Base-by-base conservation (phyloP, 2,888 invertebrate species). In the Acrobeloides nanus region DNA sequence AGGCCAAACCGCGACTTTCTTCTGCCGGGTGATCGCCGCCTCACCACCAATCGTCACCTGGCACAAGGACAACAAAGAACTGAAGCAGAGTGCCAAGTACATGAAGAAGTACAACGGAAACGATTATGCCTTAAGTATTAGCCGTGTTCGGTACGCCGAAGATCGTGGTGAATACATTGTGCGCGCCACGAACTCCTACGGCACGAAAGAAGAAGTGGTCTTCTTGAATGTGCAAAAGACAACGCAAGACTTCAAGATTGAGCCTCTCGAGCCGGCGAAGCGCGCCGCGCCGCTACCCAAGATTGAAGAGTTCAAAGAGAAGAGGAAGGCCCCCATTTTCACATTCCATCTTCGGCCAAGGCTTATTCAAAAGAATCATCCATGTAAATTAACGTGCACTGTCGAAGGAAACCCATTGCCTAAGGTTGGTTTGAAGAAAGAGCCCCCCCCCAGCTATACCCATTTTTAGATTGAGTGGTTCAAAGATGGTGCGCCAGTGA, bases 261-360 rank as follows among this genome's bases (percentile, higher is more conserved):
- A 66, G 29, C 64, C 64, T 18, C 48, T 64, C 24, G 59, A 61
- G 31, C 62, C 63, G 12, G 23, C 48, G 43, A 38, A 37, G 27
- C 23, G 34, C 32, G 32, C 47, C 40, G 27, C 40, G 31, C 32
- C 52, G 45, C 27, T 29, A 27, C 33, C 40, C 32, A 50, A 53
- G 27, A 85, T 84, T 53, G 84, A 86, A 80, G 89, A 89, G 86
- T 85, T 87, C 78, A 89, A 90, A 76, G 86, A 86, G 68, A 84
- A 85, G 75, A 89, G 89, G 78, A 84, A 85, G 69, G 88, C 88
- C 54, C 97, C 97, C 53, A 84, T 83, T 74, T 97, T 97, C 81
- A 92, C 92, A 73, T 99, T 99, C 87, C 84, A 89, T 73, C 83
- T 99, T 65, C 84, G 97, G 77, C 93, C 95, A 74, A 87, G 97